Conservation (phyloP, 2,797 vertebrate species). For the Pipistrellus nathusii region DNA sequence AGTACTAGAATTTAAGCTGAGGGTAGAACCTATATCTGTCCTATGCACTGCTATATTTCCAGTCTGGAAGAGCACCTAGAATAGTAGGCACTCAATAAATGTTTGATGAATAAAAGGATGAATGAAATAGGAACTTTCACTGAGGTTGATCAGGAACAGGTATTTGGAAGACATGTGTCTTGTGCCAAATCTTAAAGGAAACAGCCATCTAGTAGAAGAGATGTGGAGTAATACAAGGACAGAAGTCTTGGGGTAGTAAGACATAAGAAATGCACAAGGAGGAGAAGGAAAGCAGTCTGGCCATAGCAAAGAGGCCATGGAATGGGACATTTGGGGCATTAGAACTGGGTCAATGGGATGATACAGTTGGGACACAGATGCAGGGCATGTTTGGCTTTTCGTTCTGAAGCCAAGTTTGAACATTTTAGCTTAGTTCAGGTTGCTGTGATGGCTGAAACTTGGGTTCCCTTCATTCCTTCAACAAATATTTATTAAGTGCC, state of each 20-base stretch:
- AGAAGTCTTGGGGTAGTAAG: background rate
- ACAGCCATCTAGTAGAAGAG: conserved; percentile 9
- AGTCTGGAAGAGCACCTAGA: conserved; percentile 14
- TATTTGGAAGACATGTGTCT: conserved; percentile 25
- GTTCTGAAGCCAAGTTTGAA: conserved; percentile 23
- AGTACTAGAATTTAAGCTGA: conserved; percentile 39
- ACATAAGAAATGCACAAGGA: conserved; percentile 2
- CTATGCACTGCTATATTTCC: background rate
- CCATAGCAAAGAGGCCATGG: background rate
- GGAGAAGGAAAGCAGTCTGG: background rate
- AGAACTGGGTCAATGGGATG: background rate
- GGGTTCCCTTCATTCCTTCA: conserved; percentile 46
- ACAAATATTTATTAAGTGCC: background rate
- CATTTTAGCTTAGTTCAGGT: background rate
- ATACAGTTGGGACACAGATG: background rate
- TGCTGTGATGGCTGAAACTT: conserved; percentile 14
- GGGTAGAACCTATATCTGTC: background rate
- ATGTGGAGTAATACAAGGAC: background rate
- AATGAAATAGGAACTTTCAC: conserved; percentile 1
- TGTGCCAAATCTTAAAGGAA: conserved; percentile 50
- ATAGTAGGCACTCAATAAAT: conserved; percentile 2
- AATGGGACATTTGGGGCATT: background rate
- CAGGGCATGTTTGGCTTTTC: background rate
- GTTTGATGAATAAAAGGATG: conserved; percentile 6
- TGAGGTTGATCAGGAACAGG: conserved; percentile 33